phyloP scores from a whole-genome alignment of 2,113 vertebrate species.

The Castor canadensis region DNA sequence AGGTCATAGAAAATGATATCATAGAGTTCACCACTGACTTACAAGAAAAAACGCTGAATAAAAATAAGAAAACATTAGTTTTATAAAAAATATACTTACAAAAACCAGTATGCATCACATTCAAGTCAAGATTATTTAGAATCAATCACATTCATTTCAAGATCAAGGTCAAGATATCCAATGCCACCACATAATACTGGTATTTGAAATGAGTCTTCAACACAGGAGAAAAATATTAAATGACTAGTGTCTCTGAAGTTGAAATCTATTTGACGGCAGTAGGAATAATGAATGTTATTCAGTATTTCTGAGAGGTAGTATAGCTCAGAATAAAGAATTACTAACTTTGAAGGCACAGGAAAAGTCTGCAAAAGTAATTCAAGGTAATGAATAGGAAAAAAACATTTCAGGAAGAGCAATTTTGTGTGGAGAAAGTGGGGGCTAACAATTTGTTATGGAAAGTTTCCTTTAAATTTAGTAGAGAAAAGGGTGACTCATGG shows the following conservation, averaged over 20 bases:
- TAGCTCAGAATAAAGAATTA: neutral
- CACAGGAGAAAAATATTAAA: neutral
- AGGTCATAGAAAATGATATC: neutral
- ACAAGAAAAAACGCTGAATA: neutral
- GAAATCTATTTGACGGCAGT: neutral
- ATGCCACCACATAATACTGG: neutral
- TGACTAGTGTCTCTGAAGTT: neutral
- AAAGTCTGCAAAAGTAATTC: neutral
- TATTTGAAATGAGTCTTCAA: neutral
- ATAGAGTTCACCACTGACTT: neutral
- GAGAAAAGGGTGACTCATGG: neutral
- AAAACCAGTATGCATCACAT: neutral
- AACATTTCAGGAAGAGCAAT: neutral
- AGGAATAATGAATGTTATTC: neutral
- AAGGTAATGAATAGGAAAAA: neutral
- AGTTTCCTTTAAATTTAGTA: neutral
- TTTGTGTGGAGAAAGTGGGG: neutral
- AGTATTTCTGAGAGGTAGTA: neutral
- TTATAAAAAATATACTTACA: neutral
- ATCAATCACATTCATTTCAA: neutral
- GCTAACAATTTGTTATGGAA: neutral
- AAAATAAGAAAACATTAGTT: neutral
- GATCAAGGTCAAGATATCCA: neutral
- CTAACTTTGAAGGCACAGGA: neutral
- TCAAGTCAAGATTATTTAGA: neutral